Base-by-base conservation (phyloP, 2,113 vertebrate genomes). In the Falco punctatus region DNA sequence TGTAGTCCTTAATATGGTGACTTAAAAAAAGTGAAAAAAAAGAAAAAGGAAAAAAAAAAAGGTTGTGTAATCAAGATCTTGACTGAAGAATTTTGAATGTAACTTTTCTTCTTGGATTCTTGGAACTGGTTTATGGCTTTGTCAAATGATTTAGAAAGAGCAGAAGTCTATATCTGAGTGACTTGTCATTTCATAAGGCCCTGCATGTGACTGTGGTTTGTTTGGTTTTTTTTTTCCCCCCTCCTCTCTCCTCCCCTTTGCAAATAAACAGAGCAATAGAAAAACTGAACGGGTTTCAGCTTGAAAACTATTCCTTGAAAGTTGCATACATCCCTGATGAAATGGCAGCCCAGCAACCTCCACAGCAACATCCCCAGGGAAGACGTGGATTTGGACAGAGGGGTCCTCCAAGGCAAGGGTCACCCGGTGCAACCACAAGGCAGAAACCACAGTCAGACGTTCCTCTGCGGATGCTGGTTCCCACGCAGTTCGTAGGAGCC, bases 291-390 rank as follows among this genome's bases (percentile, higher is more conserved):
- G 99, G 99, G 65, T 99, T 98, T 96, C 98, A 99, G 98, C 98
- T 99, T 98, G 99, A 99, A 97, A 99, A 98, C 97, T 99, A 99
- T 93, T 98, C 98, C 48, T 97, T 99, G 97, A 99, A 99, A 98
- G 99, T 99, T 51, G 98, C 99, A 13, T 99, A 99, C 94, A 99
- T 99, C 98, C 99, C 99, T 2, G 99, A 99, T 77, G 99, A 99
- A 95, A 98, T 97, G 8, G 99, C 98, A 3, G 96, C 97, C 16
- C 97, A 98, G 38, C 97, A 97, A 81, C 96, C 97, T 40, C 96
- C 98, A 0, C 86, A 97, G 7, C 97, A 98, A 2, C 97, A 97
- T 57, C 94, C 98, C 8, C 98, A 98, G 12, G 98, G 98, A 57
- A 98, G 99, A 84, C 98, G 99, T 90, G 99, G 99, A 38, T 99